Evolutionary conservation across 2,888 invertebrate species (phyloP).

Genomic region (Temnothorax ravouxi): DNA sequence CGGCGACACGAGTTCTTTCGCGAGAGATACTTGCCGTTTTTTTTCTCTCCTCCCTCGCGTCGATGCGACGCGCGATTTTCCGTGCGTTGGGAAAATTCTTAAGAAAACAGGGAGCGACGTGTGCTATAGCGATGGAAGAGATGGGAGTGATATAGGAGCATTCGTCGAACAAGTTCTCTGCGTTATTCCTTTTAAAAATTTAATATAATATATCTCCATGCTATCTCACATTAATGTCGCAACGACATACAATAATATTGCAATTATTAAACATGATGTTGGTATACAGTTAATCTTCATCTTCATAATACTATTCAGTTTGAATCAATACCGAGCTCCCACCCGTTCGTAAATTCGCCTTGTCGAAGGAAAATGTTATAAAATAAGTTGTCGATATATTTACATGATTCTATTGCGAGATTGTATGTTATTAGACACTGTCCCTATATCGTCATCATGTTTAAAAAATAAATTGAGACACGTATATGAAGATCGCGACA

Average conservation of each 20-base stretch:
- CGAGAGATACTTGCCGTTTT: constrained; percentile 55
- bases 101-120: background rate
- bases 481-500: background rate
- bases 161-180: background rate
- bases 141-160: background rate
- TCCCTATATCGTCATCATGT: constrained; percentile 34
- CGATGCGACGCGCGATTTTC: constrained; percentile 21
- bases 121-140: background rate
- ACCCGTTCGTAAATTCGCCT: constrained; percentile 58
- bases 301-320: constrained; percentile 73
- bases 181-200: constrained; percentile 74
- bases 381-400: constrained; percentile 58
- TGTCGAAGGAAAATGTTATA: constrained; percentile 57
- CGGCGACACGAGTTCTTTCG: constrained; percentile 9
- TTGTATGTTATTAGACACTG: constrained; percentile 30
- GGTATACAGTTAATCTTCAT: constrained; percentile 62
- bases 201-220: constrained; percentile 76
- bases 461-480: constrained; percentile 53
- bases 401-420: constrained; percentile 60
- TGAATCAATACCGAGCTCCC: constrained; percentile 67
- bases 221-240: constrained; percentile 67
- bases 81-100: constrained; percentile 2
- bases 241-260: constrained; percentile 66
- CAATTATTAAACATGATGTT: constrained; percentile 60
- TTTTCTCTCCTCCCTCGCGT: background rate